Evolutionary conservation across 1,140 invertebrate genomes (phyloP).

Genomic region (Lycorma delicatula): DNA sequence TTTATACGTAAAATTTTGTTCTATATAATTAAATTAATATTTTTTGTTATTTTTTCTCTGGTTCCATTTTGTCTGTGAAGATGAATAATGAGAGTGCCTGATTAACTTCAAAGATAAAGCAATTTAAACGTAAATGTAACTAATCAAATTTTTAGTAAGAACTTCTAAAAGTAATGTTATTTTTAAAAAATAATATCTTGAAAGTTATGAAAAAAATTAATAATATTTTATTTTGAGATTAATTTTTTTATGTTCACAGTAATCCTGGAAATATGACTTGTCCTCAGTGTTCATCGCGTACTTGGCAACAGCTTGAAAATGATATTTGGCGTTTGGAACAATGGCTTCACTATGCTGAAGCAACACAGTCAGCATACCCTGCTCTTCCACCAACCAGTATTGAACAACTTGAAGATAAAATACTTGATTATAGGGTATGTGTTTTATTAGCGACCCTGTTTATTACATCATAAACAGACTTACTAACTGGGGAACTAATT

Average conservation of each 20-base stretch:
- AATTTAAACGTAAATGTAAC: neutral
- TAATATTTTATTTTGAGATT: constrained; percentile 10
- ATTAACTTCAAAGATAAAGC: no score
- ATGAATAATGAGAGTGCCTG: no score
- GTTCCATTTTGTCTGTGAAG: no score
- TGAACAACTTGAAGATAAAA: constrained; percentile 73
- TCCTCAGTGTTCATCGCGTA: constrained; percentile 70
- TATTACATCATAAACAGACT: no score
- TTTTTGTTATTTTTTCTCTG: no score
- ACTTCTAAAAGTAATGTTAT: neutral
- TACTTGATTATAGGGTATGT: constrained; percentile 54
- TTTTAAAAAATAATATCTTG: neutral
- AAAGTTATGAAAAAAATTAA: neutral
- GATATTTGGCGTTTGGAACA: constrained; percentile 83
- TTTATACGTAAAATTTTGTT: no score
- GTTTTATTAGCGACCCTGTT: neutral
- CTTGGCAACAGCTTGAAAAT: constrained; percentile 81
- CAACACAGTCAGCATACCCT: constrained; percentile 57
- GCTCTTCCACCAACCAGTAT: constrained; percentile 60
- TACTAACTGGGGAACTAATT: no score
- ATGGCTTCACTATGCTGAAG: constrained; percentile 83
- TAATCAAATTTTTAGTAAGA: neutral
- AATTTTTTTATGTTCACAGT: constrained; percentile 39
- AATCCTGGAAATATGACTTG: constrained; percentile 66
- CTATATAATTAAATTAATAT: no score